Evolutionary conservation across 1,140 invertebrate genomes (phyloP).

Genomic region (Lasaia peninsularis): DNA sequence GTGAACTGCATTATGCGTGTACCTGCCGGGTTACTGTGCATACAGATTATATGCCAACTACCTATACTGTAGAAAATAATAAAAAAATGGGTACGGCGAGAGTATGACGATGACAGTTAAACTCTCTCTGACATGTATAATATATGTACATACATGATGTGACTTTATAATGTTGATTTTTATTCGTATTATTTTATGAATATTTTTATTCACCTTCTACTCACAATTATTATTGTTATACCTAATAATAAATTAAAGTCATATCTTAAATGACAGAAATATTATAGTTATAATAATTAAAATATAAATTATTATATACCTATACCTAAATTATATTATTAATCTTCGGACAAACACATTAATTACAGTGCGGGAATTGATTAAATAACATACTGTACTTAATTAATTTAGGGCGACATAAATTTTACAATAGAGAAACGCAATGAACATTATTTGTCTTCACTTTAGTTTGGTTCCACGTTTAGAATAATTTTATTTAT

Average conservation of each 20-base stretch:
- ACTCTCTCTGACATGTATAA: conserved; percentile 46
- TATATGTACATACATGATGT: conserved; percentile 59
- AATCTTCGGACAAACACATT: conserved; percentile 36
- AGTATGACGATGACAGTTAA: conserved; percentile 33
- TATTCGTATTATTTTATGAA: conserved; percentile 61
- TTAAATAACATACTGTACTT: conserved; percentile 38
- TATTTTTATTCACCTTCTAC: conserved; percentile 63
- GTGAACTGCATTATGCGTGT: conserved; percentile 17
- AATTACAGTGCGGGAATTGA: conserved; percentile 66
- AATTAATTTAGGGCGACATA: conserved; percentile 42
- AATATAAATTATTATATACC: conserved; percentile 39
- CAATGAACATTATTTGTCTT: neutral
- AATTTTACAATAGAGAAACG: conserved; percentile 11
- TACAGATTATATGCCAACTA: conserved; percentile 38
- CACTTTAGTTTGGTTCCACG: conserved; percentile 25
- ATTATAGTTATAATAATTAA: conserved; percentile 47
- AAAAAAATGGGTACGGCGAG: conserved; percentile 59
- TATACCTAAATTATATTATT: conserved; percentile 28
- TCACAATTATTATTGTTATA: conserved; percentile 62
- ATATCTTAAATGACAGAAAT: conserved; percentile 62
- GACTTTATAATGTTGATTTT: conserved; percentile 65
- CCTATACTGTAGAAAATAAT: conserved; percentile 43
- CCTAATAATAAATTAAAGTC: conserved; percentile 54
- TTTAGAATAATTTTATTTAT: conserved; percentile 44
- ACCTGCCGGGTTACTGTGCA: conserved; percentile 24